These are phyloP conservation scores for Orthonychiurus folsomi DNA, from an alignment of 2,888 invertebrate species.

Conservation along the genomic window DNA sequence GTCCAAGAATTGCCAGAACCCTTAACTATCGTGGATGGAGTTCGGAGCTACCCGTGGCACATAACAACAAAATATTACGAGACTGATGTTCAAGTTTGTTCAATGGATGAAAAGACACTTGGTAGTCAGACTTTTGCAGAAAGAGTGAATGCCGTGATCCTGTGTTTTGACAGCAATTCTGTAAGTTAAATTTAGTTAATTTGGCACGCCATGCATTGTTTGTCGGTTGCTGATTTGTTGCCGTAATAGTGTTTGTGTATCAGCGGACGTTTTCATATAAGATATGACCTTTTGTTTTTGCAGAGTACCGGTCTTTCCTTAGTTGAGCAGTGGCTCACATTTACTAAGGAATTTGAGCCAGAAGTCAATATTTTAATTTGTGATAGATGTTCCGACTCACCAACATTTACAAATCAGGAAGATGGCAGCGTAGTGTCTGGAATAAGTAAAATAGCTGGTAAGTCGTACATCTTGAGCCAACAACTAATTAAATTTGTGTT, in stretches of 20 bases:
- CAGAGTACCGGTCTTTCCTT: constrained; percentile 45
- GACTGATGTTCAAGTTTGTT: constrained; percentile 53
- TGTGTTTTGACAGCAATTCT: constrained; percentile 54
- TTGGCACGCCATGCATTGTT: no score
- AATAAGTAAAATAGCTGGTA: no score
- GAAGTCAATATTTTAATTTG: constrained; percentile 55
- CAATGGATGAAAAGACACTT: constrained; percentile 48
- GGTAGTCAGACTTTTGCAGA: constrained; percentile 48
- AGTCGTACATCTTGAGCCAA: no score
- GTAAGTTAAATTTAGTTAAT: no score
- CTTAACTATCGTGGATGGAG: constrained; percentile 41
- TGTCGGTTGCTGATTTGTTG: no score
- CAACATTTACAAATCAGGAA: constrained; percentile 13
- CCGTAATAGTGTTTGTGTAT: no score
- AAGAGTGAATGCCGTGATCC: constrained; percentile 54
- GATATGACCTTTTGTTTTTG: no score
- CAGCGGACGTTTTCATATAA: no score
- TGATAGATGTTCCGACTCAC: constrained; percentile 47
- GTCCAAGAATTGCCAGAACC: constrained; percentile 33
- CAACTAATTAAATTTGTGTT: no score
- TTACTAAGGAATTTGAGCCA: constrained; percentile 47
- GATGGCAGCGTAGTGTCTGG: no score
- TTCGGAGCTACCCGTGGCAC: constrained; percentile 49
- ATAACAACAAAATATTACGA: constrained; percentile 65
- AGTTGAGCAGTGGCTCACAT: constrained; percentile 47